phyloP scores from a whole-genome alignment of 2,888 invertebrate genomes.

The Zygaena filipendulae region DNA sequence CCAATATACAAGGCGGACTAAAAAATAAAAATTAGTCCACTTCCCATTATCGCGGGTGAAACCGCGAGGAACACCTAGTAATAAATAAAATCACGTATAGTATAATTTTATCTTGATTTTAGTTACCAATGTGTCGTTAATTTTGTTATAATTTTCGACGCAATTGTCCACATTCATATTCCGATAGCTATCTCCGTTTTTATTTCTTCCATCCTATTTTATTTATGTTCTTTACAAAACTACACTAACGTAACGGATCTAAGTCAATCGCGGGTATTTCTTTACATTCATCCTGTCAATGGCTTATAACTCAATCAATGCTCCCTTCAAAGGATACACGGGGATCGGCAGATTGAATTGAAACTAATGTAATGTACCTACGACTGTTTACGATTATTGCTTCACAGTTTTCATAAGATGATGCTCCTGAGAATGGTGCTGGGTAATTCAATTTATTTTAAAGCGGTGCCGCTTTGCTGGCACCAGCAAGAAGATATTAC shows the following conservation, averaged over 20 bases:
- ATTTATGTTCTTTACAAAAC: constrained; percentile 32
- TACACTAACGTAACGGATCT: constrained; percentile 41
- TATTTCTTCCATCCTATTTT: constrained; percentile 10
- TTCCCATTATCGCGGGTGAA: too few species aligned
- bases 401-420: constrained; percentile 5
- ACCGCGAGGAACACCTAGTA: too few species aligned
- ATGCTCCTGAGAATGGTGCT: constrained; percentile 8
- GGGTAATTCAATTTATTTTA: constrained; percentile 16
- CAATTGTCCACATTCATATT: too few species aligned
- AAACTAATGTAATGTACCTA: constrained; percentile 25
- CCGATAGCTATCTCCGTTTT: too few species aligned
- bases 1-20: too few species aligned
- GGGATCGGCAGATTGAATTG: constrained; percentile 24
- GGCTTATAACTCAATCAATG: constrained; percentile 48
- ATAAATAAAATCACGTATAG: too few species aligned
- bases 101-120: too few species aligned
- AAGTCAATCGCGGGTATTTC: constrained; percentile 35
- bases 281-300: constrained; percentile 27
- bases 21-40: too few species aligned
- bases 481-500: too few species aligned
- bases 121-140: too few species aligned
- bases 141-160: too few species aligned
- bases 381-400: constrained; percentile 9
- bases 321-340: constrained; percentile 29
- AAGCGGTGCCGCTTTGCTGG: too few species aligned